These are phyloP conservation scores for Holcopasites calliopsidis DNA, from an alignment of 1,140 invertebrate species.

Conservation along the genomic window DNA sequence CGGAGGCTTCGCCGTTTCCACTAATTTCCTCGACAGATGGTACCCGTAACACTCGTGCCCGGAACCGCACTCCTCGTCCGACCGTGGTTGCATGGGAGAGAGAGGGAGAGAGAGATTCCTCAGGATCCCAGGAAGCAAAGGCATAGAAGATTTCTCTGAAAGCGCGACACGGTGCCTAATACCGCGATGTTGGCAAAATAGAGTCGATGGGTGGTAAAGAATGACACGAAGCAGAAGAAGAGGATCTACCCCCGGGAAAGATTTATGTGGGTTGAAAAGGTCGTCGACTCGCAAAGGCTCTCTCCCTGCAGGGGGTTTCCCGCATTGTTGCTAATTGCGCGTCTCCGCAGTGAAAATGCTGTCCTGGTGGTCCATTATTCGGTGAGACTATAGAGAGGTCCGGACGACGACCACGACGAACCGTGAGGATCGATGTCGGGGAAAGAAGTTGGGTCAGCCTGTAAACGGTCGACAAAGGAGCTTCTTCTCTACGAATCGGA, in stretches of 20 bases:
- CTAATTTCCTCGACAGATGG: slow-evolving; percentile 17
- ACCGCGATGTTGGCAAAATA: slow-evolving; percentile 35
- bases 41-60: not conserved
- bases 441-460: no score
- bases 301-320: slow-evolving; percentile 48
- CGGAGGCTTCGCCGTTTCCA: not conserved
- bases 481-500: not conserved
- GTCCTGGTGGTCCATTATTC: slow-evolving; percentile 48
- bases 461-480: slow-evolving; percentile 23
- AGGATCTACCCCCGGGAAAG: not conserved
- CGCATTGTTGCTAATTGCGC: slow-evolving; percentile 64
- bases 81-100: no score
- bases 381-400: not conserved
- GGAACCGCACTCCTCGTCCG: no score
- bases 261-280: slow-evolving; percentile 59
- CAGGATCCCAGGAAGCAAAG: not conserved
- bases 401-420: not conserved
- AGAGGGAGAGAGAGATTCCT: no score
- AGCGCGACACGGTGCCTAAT: not conserved
- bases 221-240: not conserved
- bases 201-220: not conserved
- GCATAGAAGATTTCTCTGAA: not conserved
- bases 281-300: not conserved
- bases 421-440: not conserved
- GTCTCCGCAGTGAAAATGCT: slow-evolving; percentile 16